Conservation (phyloP, 1,140 invertebrate species). For the Oscheius sp. region DNA sequence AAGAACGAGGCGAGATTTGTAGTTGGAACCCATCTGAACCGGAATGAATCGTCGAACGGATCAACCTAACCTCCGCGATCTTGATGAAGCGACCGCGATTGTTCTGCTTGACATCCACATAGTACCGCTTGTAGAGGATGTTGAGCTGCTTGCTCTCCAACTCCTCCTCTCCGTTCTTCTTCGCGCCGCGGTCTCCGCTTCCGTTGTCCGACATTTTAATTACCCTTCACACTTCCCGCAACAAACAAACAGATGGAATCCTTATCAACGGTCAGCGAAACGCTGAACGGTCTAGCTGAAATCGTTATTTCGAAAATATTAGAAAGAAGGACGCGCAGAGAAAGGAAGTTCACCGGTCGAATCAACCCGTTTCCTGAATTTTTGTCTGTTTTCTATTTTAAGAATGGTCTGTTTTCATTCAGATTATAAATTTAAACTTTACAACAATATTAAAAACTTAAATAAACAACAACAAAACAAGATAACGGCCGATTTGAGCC, state of each 20-base stretch:
- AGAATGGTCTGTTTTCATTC: too few species aligned
- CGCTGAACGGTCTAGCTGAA: too few species aligned
- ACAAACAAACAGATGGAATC: not conserved
- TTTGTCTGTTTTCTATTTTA: too few species aligned
- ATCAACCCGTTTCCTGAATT: too few species aligned
- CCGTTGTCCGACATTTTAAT: conserved; percentile 36
- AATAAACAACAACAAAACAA: too few species aligned
- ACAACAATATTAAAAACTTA: too few species aligned
- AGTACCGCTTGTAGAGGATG: conserved; percentile 31
- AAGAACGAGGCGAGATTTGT: conserved; percentile 37
- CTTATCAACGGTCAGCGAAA: too few species aligned
- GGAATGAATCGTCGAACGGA: not conserved
- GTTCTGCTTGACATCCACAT: conserved; percentile 41
- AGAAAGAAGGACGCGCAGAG: too few species aligned
- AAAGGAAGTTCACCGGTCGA: too few species aligned
- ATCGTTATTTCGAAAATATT: too few species aligned
- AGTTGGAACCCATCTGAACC: conserved; percentile 26
- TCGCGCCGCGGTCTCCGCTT: conserved; percentile 14
- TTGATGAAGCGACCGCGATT: conserved; percentile 36
- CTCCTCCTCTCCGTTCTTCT: conserved; percentile 14
- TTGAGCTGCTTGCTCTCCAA: conserved; percentile 24
- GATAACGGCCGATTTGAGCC: too few species aligned
- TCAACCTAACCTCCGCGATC: conserved; percentile 28
- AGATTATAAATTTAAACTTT: too few species aligned
- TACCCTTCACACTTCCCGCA: conserved; percentile 20